Evolutionary conservation across 1,140 invertebrate species (phyloP).

Genomic region (Megalonaias nervosa): DNA sequence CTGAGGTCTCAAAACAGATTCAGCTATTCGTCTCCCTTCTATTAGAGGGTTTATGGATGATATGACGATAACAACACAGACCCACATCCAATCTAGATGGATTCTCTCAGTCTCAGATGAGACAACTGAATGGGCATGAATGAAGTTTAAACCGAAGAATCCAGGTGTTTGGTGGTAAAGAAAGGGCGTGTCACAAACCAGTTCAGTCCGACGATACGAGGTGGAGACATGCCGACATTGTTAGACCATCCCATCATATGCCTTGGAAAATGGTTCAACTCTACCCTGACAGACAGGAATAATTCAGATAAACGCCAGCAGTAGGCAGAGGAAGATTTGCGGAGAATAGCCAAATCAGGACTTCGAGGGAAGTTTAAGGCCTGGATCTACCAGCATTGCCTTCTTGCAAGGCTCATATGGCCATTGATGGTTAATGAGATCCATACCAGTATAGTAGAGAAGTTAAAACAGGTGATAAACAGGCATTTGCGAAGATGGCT

Average conservation of each 20-base stretch:
- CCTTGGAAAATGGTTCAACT: constrained; percentile 25
- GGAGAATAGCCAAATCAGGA: constrained; percentile 23
- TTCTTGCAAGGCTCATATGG: constrained; percentile 20
- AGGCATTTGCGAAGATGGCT: no score
- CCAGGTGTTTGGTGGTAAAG: no score
- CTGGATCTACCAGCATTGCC: constrained; percentile 26
- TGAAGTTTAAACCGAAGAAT: no score
- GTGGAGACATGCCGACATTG: not conserved
- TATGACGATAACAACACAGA: no score
- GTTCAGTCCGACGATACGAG: not conserved
- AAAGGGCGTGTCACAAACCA: not conserved
- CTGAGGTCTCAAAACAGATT: no score
- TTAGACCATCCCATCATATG: constrained; percentile 8
- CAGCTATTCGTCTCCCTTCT: no score
- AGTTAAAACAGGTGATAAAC: not conserved
- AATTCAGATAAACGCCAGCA: constrained; percentile 11
- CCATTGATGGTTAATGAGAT: constrained; percentile 25
- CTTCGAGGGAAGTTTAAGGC: constrained; percentile 29
- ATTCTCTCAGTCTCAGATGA: no score
- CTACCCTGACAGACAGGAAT: constrained; percentile 4
- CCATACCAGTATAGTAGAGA: constrained; percentile 13
- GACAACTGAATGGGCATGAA: no score
- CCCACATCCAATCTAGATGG: no score
- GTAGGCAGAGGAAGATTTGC: constrained; percentile 18
- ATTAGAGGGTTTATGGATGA: no score